Evolutionary conservation across 2,113 vertebrate species (phyloP).

Genomic region (Aphyosemion australe): DNA sequence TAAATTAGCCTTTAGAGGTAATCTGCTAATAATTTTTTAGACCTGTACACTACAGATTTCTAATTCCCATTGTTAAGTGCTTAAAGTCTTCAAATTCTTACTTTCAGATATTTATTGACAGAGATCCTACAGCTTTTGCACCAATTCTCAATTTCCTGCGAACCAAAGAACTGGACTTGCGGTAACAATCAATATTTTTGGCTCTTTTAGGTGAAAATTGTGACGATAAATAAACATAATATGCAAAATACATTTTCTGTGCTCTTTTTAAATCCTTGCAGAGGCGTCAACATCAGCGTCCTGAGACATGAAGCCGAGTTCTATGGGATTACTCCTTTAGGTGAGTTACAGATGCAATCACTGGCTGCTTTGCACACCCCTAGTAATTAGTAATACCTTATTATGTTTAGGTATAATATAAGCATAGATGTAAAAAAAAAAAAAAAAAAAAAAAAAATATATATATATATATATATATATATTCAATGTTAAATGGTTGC

Average conservation of each 20-base stretch:
- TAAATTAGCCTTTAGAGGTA: background rate
- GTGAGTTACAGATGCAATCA: too few species aligned
- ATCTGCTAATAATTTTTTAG: background rate
- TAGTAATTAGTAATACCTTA: too few species aligned
- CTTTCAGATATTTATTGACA: constrained; percentile 98
- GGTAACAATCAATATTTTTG: constrained; percentile 76
- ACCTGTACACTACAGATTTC: background rate
- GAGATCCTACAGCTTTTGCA: constrained; percentile 97
- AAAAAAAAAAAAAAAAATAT: too few species aligned
- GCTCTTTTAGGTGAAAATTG: background rate
- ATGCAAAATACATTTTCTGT: constrained; percentile 4
- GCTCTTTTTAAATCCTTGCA: constrained; percentile 55
- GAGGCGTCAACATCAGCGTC: constrained; percentile 94
- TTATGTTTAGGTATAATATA: background rate
- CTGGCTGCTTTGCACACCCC: too few species aligned
- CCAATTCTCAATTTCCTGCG: constrained; percentile 99
- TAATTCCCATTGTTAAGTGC: background rate
- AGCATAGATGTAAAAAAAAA: background rate
- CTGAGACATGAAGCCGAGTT: constrained; percentile 98
- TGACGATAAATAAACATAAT: background rate
- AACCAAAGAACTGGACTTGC: constrained; percentile 95
- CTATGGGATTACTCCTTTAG: constrained; percentile 97
- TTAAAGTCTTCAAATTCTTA: constrained; percentile 3
- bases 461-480: too few species aligned
- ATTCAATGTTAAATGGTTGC: background rate